These are phyloP conservation scores for Halocynthia aurantium DNA, from an alignment of 23 tunicate genomes.

Conservation along the genomic window DNA sequence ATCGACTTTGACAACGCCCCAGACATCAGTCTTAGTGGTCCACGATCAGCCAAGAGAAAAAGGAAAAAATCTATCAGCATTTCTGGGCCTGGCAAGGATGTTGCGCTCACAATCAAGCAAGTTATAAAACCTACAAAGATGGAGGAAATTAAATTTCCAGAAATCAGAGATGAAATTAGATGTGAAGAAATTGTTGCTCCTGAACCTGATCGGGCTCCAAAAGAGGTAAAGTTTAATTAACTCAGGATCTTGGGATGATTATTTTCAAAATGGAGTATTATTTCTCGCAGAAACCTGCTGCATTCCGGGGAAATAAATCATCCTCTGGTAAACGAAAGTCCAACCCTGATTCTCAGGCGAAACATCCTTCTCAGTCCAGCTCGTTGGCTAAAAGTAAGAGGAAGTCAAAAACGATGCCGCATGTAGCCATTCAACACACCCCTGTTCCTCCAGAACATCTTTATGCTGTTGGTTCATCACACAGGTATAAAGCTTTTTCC, in stretches of 20 bases:
- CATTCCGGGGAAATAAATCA: too few relatives aligned
- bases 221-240: too few relatives aligned
- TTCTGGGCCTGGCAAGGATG: slow-evolving; percentile 3
- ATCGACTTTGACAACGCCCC: slow-evolving; percentile 18
- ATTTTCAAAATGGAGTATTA: too few relatives aligned
- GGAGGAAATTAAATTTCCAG: background rate
- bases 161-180: too few relatives aligned
- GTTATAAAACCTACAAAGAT: slow-evolving; percentile 6
- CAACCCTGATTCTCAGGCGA: background rate
- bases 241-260: too few relatives aligned
- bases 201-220: too few relatives aligned
- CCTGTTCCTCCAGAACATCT: slow-evolving; percentile 27
- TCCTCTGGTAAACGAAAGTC: background rate
- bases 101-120: slow-evolving; percentile 10
- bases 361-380: background rate
- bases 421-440: slow-evolving; percentile 15
- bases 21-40: slow-evolving; percentile 16
- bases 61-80: slow-evolving; percentile 9
- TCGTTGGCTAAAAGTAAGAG: background rate
- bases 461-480: slow-evolving; percentile 10
- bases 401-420: background rate
- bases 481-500: too few relatives aligned
- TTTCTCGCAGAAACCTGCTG: too few relatives aligned
- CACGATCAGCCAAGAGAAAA: slow-evolving; percentile 11
- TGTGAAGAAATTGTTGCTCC: too few relatives aligned